These are phyloP conservation scores for Jordanella pulchra DNA, from an alignment of 2,797 vertebrate species.

Conservation along the genomic window DNA sequence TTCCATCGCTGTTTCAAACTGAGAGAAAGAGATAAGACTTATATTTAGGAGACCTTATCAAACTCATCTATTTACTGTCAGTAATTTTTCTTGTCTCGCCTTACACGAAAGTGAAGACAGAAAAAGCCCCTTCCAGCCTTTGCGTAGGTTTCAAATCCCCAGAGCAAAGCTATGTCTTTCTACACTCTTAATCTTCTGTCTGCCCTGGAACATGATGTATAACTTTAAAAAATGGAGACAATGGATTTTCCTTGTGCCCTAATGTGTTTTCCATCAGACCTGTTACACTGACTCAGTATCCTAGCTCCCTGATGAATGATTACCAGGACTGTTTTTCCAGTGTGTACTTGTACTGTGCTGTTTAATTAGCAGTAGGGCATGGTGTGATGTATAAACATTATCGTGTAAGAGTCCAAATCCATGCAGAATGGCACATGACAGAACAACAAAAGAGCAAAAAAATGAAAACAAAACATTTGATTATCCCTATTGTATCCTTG, in stretches of 20 bases:
- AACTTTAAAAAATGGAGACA: constrained; percentile 54
- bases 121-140: constrained; percentile 55
- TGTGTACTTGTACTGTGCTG: constrained; percentile 30
- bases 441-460: constrained; percentile 53
- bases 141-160: constrained; percentile 60
- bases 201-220: constrained; percentile 30
- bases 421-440: constrained; percentile 56
- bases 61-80: constrained; percentile 74
- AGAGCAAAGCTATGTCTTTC: constrained; percentile 49
- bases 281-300: constrained; percentile 50
- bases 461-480: constrained; percentile 53
- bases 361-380: constrained; percentile 41
- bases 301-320: constrained; percentile 43
- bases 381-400: constrained; percentile 58
- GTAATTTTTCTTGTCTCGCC: constrained; percentile 67
- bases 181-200: constrained; percentile 20
- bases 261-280: constrained; percentile 52
- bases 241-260: constrained; percentile 53
- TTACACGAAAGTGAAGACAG: constrained; percentile 54
- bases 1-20: constrained; percentile 73
- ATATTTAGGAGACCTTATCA: constrained; percentile 76
- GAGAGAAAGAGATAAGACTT: constrained; percentile 73
- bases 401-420: constrained; percentile 50
- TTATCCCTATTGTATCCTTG: constrained; percentile 72
- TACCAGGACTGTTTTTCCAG: constrained; percentile 43